phyloP scores from a whole-genome alignment of 1,140 invertebrate genomes.

The Drosophila arizonae region DNA sequence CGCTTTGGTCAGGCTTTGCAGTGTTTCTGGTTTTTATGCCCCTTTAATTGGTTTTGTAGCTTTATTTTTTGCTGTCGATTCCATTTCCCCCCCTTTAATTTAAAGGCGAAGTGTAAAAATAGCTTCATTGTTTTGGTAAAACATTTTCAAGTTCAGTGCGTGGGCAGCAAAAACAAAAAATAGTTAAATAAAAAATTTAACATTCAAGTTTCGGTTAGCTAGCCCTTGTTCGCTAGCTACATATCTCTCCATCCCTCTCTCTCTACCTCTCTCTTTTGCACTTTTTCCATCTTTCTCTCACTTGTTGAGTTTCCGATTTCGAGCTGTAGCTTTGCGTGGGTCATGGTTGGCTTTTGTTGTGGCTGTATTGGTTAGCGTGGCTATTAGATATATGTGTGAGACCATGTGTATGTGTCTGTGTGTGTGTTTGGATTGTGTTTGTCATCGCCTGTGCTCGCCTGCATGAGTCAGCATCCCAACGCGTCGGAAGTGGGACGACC shows the following conservation, averaged over 20 bases:
- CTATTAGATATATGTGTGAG: slow-evolving; percentile 1
- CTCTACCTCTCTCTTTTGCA: not conserved
- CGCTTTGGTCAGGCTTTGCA: slow-evolving; percentile 26
- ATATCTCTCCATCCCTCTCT: slow-evolving; percentile 13
- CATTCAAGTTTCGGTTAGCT: slow-evolving; percentile 29
- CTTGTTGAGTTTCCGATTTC: slow-evolving; percentile 31
- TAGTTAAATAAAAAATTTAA: slow-evolving; percentile 4
- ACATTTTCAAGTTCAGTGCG: slow-evolving; percentile 73
- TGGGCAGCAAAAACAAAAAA: slow-evolving; percentile 42
- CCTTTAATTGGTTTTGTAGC: slow-evolving; percentile 51
- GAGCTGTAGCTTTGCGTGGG: slow-evolving; percentile 53
- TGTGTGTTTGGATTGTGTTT: slow-evolving; percentile 54
- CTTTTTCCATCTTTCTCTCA: slow-evolving; percentile 21
- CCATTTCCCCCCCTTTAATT: slow-evolving; percentile 21
- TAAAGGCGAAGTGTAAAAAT: slow-evolving; percentile 36
- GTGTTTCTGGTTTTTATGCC: slow-evolving; percentile 26
- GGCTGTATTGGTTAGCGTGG: slow-evolving; percentile 16
- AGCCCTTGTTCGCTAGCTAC: slow-evolving; percentile 13
- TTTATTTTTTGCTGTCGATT: slow-evolving; percentile 12
- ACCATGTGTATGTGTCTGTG: not conserved
- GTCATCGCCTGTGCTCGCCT: slow-evolving; percentile 45
- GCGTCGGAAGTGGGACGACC: slow-evolving; percentile 58
- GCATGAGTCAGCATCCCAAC: slow-evolving; percentile 63
- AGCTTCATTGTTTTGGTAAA: slow-evolving; percentile 50
- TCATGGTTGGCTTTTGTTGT: slow-evolving; percentile 61